phyloP scores from a whole-genome alignment of 2,113 vertebrate species.

The Haliaeetus leucogaster region DNA sequence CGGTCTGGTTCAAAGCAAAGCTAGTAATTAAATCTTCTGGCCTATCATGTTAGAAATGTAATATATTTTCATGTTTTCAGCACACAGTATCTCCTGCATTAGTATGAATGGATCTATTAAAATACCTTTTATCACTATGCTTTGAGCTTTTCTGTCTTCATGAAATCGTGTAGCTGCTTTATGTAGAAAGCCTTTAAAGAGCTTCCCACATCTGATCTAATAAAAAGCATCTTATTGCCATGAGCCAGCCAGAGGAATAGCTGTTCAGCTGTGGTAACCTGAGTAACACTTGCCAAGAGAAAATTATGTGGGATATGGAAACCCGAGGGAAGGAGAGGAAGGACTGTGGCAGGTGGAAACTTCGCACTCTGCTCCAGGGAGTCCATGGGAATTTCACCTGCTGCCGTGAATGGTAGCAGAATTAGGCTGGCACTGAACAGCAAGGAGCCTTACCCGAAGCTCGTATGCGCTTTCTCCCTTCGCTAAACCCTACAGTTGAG shows the following conservation, averaged over 20 bases:
- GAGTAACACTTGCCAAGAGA: neutral
- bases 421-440: neutral
- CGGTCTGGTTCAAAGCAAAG: slow-evolving; percentile 20
- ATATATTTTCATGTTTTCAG: neutral
- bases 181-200: neutral
- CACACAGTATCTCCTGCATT: neutral
- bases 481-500: rapidly evolving
- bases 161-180: neutral
- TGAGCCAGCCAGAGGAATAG: neutral
- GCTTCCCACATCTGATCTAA: neutral
- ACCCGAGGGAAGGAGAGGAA: neutral
- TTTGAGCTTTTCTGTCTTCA: neutral
- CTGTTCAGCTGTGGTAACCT: neutral
- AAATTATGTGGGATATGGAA: neutral
- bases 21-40: slow-evolving; percentile 1
- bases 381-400: neutral
- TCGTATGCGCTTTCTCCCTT: rapidly evolving
- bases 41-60: neutral
- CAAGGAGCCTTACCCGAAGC: neutral
- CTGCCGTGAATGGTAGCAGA: neutral
- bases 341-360: neutral
- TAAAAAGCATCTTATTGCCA: neutral
- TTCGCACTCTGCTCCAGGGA: neutral
- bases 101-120: neutral
- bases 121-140: neutral